Base-by-base conservation (phyloP, 2,797 vertebrate genomes). In the Sphenopsis melanotis region DNA sequence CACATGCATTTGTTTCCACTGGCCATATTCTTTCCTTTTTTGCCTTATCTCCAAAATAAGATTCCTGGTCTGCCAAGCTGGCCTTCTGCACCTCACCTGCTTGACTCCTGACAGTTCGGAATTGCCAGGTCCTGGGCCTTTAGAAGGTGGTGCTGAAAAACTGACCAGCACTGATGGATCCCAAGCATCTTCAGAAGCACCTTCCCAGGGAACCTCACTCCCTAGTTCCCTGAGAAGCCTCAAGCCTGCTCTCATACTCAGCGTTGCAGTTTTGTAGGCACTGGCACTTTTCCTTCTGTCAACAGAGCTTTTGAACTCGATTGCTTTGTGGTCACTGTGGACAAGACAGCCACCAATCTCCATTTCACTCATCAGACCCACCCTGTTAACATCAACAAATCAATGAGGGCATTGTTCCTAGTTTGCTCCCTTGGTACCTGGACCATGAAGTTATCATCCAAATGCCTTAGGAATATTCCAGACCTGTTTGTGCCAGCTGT, bases 241-340 rank as follows among this genome's bases (percentile, higher is more conserved):
- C 21, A 55, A 32, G 50, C 27, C 26, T 42, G 19, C 27, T 55
- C 17, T 36, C 49, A 56, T 16, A 42, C 32, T 12, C 42, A 49
- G 57, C 0, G 0, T 0, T 49, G 32, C 36, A 63, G 26, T 49
- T 63, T 36, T 42, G 15, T 23, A 36, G 27, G 26, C 15, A 63
- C 15, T 64, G 19, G 27, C 18, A 64, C 15, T 42, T 70, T 56
- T 36, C 12, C 17, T 42, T 70, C 49, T 49, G 32, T n/a, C 32
- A 71, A 27, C 8, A 56, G 32, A 71, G 27, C 8, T 49, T 78
- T 56, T 42, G 56, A 70, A 42, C 8, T 55, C 0, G 0, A 42
- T 36, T 34, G 8, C 15, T 49, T 71, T 39, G 24, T 34, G 14
- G 47, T 41, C 7, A 21, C 41, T 41, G 30, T 63, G 22, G 22